Conservation (phyloP, 1,140 invertebrate species). For the Batillaria attramentaria region DNA sequence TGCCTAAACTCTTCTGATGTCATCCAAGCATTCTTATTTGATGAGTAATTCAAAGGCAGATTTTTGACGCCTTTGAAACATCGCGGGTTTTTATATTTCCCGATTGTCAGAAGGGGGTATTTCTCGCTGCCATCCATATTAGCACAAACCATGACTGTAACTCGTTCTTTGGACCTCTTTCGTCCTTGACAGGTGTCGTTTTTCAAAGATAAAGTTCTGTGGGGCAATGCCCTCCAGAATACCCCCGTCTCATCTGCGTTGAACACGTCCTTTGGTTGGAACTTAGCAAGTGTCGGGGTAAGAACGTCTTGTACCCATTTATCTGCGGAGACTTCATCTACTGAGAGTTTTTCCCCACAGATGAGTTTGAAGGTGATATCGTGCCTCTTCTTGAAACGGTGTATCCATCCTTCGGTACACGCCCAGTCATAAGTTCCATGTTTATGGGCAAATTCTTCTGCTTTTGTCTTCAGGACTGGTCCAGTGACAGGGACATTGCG, state of each 20-base stretch:
- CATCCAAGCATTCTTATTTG: slow-evolving; percentile 52
- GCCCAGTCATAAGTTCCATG: not conserved
- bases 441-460: not conserved
- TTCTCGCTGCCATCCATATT: slow-evolving; percentile 50
- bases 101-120: slow-evolving; percentile 42
- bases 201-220: slow-evolving; percentile 28
- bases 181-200: slow-evolving; percentile 37
- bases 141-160: slow-evolving; percentile 45
- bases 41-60: slow-evolving; percentile 22
- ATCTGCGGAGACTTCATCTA: not conserved
- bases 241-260: not conserved
- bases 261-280: not conserved
- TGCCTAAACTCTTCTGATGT: slow-evolving; percentile 35
- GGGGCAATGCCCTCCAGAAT: not conserved
- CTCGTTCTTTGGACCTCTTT: slow-evolving; percentile 62
- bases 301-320: not conserved
- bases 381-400: not conserved
- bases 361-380: not conserved
- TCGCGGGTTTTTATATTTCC: slow-evolving; percentile 37
- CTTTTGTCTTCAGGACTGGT: not conserved
- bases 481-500: not conserved
- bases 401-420: not conserved
- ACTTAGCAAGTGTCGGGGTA: not conserved
- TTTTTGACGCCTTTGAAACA: slow-evolving; percentile 36
- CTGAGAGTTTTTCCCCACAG: not conserved